These are phyloP conservation scores for Oxystoma pomonae DNA, from an alignment of 2,888 invertebrate species.

Conservation along the genomic window DNA sequence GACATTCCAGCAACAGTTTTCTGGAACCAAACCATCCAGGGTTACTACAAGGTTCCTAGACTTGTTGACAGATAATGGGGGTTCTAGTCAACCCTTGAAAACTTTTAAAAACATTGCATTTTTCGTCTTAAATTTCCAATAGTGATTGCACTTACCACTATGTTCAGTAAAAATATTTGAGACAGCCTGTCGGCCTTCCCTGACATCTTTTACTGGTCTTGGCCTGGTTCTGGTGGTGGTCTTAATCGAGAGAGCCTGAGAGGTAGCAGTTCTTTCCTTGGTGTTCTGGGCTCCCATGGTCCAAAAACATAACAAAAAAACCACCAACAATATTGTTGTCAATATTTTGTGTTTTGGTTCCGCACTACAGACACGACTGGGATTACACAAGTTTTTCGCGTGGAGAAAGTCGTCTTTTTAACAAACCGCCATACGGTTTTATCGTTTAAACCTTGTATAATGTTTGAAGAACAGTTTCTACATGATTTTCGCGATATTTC, in stretches of 20 bases:
- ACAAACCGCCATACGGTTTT: conserved; percentile 7
- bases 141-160: conserved; percentile 86
- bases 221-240: conserved; percentile 72
- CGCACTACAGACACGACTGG: background rate
- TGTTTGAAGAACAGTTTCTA: conserved; percentile 3
- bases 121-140: too few species aligned
- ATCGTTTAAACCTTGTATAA: conserved; percentile 2
- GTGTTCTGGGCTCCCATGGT: conserved; percentile 92
- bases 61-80: too few species aligned
- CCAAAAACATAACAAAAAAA: conserved; percentile 46
- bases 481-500: background rate
- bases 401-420: background rate
- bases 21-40: too few species aligned
- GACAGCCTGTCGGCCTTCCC: conserved; percentile 59
- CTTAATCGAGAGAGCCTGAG: conserved; percentile 67
- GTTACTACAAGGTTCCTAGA: too few species aligned
- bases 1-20: too few species aligned
- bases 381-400: background rate
- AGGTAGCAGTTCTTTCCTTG: conserved; percentile 78
- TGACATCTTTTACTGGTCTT: conserved; percentile 74
- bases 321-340: conserved; percentile 40
- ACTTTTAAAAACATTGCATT: too few species aligned
- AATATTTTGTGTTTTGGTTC: conserved; percentile 4
- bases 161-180: conserved; percentile 94
- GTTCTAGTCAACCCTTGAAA: too few species aligned